Evolutionary conservation across 2,113 vertebrate genomes (phyloP).

Genomic region (Benitochromis conjunctus): DNA sequence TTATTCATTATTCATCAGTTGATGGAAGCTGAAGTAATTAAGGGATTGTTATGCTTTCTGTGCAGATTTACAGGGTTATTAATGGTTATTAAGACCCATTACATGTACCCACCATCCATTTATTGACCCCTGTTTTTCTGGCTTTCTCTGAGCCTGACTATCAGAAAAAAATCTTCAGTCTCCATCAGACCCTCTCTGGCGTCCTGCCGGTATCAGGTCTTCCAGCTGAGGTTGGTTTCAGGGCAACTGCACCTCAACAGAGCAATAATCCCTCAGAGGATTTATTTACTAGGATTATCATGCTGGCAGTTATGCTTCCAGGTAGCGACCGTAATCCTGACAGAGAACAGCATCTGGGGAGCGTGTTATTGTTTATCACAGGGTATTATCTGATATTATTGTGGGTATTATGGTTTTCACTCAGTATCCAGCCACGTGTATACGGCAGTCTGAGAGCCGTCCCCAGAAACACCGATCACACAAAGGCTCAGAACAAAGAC

Average conservation of each 20-base stretch:
- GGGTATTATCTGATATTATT: slow-evolving; percentile 9
- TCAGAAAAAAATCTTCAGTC: background rate
- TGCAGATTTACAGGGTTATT: background rate
- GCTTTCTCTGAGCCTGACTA: background rate
- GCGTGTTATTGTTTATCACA: slow-evolving; percentile 7
- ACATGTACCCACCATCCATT: background rate
- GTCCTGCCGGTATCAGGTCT: background rate
- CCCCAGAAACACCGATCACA: background rate
- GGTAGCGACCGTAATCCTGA: slow-evolving; percentile 25
- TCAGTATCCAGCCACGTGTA: background rate
- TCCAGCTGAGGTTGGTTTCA: background rate
- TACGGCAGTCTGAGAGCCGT: background rate
- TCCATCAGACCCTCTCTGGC: background rate
- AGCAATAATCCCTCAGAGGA: slow-evolving; percentile 17
- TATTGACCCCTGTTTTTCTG: background rate
- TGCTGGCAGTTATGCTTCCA: slow-evolving; percentile 1
- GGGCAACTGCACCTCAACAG: background rate
- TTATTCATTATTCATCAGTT: background rate
- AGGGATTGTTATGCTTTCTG: background rate
- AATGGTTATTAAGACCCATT: background rate
- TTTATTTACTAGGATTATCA: slow-evolving; percentile 22
- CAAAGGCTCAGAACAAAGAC: background rate
- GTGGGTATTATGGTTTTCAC: background rate
- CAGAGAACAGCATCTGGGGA: background rate
- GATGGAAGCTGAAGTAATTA: background rate